Evolutionary conservation across 2,797 vertebrate species (phyloP), one percentile per base, ranked within the genome.

Genomic region (Intellagama lesueurii): DNA sequence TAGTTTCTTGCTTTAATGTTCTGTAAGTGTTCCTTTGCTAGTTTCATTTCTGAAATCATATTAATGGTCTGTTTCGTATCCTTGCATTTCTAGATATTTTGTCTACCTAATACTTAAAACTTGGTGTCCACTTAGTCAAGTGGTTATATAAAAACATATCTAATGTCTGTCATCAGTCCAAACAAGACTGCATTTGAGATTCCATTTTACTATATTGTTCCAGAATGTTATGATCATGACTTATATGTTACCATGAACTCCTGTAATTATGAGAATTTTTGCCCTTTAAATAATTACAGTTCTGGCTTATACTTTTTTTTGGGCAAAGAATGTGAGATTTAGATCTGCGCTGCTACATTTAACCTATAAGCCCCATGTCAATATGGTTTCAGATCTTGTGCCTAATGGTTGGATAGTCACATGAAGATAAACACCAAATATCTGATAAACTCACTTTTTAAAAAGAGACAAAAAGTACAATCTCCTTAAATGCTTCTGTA

Each of bases 1-100:
- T 76, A 73, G 60, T 78, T 90, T 90, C n/a, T 73, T 85, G n/a
- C 40, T 73, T 83, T 87, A 78, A 78, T 84, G n/a, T 28, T 64
- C 1, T 26, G 19, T 47, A 87, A 60, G 28, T 90, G 47, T 73
- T 87, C 40, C 72, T 68, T 91, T 85, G 88, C 72, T 6, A n/a
- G 70, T 7, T 82, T 22, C 3, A 3, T 78, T 87, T n/a, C 76
- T 80, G 44, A 47, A 64, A 32, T 30, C 60, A 44, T 75, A 66
- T 76, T 9, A 73, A 56, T 66, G 24, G 35, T 40, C 35, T 90
- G 0, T 72, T 89, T 91, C 52, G 52, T 7, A 5, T 88, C 19
- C 40, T 75, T 40, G 44, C 28, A 73, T 26, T 83, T 78, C 69
- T 75, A 81, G 40, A 78, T n/a, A 64, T 17, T 70, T 0, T 11